Evolutionary conservation across 2,888 invertebrate species (phyloP).

Genomic region (Eudemis profundana): DNA sequence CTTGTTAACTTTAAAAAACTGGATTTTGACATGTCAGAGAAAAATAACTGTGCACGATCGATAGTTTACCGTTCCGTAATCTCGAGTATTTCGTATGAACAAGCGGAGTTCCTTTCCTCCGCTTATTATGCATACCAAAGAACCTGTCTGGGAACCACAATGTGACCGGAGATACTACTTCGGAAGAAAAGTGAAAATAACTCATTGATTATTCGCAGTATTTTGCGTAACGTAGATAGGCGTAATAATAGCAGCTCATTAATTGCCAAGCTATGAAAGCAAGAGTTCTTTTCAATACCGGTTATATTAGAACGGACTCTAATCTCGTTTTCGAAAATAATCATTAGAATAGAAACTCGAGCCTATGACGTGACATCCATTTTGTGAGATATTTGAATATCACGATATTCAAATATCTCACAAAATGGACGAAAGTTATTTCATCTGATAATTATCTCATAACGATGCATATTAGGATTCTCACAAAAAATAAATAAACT

Average conservation of each 20-base stretch:
- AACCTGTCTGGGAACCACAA: conserved; percentile 27
- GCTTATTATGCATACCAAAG: conserved; percentile 1
- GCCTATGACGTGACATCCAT: not conserved
- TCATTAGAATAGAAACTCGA: not conserved
- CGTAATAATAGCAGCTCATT: not conserved
- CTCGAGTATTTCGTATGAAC: not conserved
- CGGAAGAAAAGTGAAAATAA: conserved; percentile 35
- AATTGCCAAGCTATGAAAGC: not conserved
- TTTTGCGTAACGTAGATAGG: conserved; percentile 13
- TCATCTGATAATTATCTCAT: not conserved
- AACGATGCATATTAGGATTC: no score
- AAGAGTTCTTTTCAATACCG: not conserved
- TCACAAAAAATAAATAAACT: no score
- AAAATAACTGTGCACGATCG: no score
- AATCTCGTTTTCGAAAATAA: not conserved
- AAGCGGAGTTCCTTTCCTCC: not conserved
- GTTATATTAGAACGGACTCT: not conserved
- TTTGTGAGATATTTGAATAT: no score
- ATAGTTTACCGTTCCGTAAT: no score
- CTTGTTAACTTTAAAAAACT: no score
- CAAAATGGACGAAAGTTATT: no score
- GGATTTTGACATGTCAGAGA: no score
- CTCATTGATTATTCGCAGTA: conserved; percentile 29
- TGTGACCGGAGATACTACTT: conserved; percentile 12
- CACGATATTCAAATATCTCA: no score